Evolutionary conservation across 2,797 vertebrate genomes (phyloP).

Genomic region (Characodon lateralis): DNA sequence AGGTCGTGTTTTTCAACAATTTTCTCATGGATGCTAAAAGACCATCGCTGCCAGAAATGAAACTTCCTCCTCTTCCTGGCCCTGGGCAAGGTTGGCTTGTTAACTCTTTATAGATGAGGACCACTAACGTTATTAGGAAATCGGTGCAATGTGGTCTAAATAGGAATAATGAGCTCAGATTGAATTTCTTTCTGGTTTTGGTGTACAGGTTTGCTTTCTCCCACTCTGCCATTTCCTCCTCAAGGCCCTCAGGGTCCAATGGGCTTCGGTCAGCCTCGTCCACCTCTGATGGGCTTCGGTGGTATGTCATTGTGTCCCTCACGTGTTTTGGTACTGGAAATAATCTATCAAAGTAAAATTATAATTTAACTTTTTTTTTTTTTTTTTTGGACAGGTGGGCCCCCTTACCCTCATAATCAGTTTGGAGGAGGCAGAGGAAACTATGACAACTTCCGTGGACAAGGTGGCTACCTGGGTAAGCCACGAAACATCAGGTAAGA

Average conservation of each 20-base stretch:
- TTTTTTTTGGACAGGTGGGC: constrained; percentile 71
- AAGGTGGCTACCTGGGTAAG: constrained; percentile 89
- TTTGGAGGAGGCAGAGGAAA: constrained; percentile 89
- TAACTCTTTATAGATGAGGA: not conserved
- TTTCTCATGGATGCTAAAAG: constrained; percentile 93
- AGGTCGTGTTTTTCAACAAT: constrained; percentile 92
- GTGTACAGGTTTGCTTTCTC: constrained; percentile 82
- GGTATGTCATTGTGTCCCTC: constrained; percentile 66
- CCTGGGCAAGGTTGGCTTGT: constrained; percentile 82
- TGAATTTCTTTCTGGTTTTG: not conserved
- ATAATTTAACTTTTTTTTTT: not conserved
- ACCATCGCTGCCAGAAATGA: constrained; percentile 89
- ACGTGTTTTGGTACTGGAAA: too few species aligned
- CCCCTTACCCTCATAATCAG: constrained; percentile 89
- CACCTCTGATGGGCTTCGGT: constrained; percentile 90
- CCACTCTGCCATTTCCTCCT: constrained; percentile 88
- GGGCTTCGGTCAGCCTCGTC: constrained; percentile 90
- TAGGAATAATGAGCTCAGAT: not conserved
- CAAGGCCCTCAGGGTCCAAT: constrained; percentile 89
- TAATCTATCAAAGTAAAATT: not conserved
- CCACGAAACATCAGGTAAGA: constrained; percentile 87
- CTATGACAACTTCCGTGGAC: constrained; percentile 91
- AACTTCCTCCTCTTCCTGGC: constrained; percentile 85
- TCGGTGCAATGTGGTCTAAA: too few species aligned
- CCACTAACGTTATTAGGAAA: not conserved